Percentiles rank a stretch among this genome's conserved stretches.
phyloP scores from a whole-genome alignment of 2,113 vertebrate genomes.

The Gasterosteus nipponicus region DNA sequence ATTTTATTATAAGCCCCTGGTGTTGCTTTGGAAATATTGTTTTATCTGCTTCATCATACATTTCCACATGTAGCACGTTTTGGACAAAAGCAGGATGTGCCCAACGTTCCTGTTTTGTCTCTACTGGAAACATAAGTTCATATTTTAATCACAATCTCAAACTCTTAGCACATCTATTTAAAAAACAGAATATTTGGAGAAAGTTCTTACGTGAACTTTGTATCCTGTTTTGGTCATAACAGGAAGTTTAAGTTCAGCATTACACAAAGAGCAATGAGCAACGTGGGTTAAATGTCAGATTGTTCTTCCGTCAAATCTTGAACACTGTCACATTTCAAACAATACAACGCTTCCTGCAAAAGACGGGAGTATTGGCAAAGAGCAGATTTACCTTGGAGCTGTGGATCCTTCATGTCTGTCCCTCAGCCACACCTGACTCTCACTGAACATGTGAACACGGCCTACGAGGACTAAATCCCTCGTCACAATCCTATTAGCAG shows the following conservation, averaged over 20 bases:
- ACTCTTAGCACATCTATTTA: slow-evolving; percentile 12
- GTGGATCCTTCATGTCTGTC: slow-evolving; percentile 76
- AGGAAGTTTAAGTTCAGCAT: slow-evolving; percentile 7
- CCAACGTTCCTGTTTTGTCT: slow-evolving; percentile 25
- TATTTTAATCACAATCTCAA: neutral
- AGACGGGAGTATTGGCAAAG: neutral
- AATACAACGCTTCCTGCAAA: neutral
- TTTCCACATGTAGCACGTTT: neutral
- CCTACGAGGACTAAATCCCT: slow-evolving; percentile 50
- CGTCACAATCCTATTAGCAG: slow-evolving; percentile 79
- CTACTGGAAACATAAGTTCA: neutral
- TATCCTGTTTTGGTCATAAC: neutral
- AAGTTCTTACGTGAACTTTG: neutral
- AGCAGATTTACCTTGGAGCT: slow-evolving; percentile 70
- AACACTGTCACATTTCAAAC: neutral
- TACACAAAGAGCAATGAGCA: slow-evolving; percentile 2
- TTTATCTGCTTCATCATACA: neutral
- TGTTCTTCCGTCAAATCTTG: neutral
- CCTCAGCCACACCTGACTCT: slow-evolving; percentile 48
- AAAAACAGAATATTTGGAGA: neutral
- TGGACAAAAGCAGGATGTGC: slow-evolving; percentile 49
- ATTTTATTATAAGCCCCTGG: neutral
- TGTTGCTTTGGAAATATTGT: neutral
- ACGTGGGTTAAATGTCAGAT: slow-evolving; percentile 8
- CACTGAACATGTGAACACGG: slow-evolving; percentile 41